These are phyloP conservation scores for Drosophila leonis DNA, from an alignment of 2,888 invertebrate genomes.

Conservation along the genomic window DNA sequence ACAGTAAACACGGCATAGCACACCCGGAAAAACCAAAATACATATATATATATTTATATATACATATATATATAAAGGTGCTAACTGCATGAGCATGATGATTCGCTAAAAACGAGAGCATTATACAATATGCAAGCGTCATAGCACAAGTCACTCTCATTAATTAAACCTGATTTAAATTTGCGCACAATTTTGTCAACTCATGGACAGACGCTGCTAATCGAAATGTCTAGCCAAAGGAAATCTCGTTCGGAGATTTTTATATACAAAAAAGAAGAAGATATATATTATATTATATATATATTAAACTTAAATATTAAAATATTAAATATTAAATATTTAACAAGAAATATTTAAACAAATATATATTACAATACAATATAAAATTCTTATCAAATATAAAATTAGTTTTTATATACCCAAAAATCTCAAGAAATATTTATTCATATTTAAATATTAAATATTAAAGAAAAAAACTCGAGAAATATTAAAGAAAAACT, in stretches of 20 bases:
- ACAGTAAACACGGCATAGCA: conserved; percentile 47
- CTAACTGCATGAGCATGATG: conserved; percentile 33
- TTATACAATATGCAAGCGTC: conserved; percentile 37
- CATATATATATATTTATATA: background rate
- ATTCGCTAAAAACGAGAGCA: conserved; percentile 41
- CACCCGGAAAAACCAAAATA: conserved; percentile 5
- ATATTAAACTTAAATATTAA: too few relatives aligned
- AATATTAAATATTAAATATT: too few relatives aligned
- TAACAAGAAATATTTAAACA: too few relatives aligned
- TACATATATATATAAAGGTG: conserved; percentile 5
- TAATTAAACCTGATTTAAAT: conserved; percentile 59
- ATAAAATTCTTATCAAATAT: too few relatives aligned
- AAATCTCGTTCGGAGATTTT: background rate
- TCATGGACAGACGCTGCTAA: conserved; percentile 39
- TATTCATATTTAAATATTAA: too few relatives aligned
- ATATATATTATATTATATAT: too few relatives aligned
- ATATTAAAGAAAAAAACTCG: too few relatives aligned
- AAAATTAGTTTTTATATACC: too few relatives aligned
- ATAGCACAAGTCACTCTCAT: conserved; percentile 57
- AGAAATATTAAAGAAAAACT: background rate
- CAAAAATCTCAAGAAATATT: too few relatives aligned
- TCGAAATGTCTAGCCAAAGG: conserved; percentile 8
- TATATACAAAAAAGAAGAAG: background rate
- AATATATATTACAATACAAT: too few relatives aligned
- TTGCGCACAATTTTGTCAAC: conserved; percentile 41